Base-by-base conservation (phyloP, 2,888 invertebrate genomes). In the Strigamia maritima region DNA sequence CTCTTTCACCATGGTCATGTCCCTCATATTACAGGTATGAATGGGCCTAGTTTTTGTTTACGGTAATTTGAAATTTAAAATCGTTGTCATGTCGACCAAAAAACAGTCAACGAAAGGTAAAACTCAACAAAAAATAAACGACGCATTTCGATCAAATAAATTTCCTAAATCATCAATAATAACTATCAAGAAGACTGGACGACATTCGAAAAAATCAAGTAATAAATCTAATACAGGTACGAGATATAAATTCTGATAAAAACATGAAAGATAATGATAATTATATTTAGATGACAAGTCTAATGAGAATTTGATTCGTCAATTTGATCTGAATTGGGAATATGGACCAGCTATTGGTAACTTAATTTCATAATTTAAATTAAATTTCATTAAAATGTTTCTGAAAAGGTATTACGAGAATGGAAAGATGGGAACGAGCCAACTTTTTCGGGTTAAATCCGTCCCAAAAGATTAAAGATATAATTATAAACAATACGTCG, bases 361-460 rank as follows among this genome's bases (percentile, higher is more conserved):
- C 0, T 74, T 12, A 14, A 12, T 74, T 74, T 16, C 4, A 70
- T 26, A 6, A 28, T n/a, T 4, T 70, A 10, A 14, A 12, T 28
- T 70, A 2, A 3, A 14, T 44, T 12, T 44, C 44, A 44, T 44
- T 38, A 38, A 14, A 7, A 6, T 44, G 12, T 44, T 44, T n/a
- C 14, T 16, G 3, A 44, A 38, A 16, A 76, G 76, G 76, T 16
- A 76, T 76, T 31, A 38, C 76, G 16, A 76, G 76, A n/a, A 49
- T 38, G 16, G 76, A 76, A n/a, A 31, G 76, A n/a, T 76, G 76
- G 76, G 40, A 31, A 31, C 7, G 76, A 40, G 76, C 76, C 31
- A 6, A 76, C 1, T 49, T 4, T n/a, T 40, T 44, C 3, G 76
- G 76, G n/a, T 35, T 38, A 24, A 35, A 76, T 76, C 76, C 76